Evolutionary conservation across 2,888 invertebrate species (phyloP).

Genomic region (Hipparchia semele): DNA sequence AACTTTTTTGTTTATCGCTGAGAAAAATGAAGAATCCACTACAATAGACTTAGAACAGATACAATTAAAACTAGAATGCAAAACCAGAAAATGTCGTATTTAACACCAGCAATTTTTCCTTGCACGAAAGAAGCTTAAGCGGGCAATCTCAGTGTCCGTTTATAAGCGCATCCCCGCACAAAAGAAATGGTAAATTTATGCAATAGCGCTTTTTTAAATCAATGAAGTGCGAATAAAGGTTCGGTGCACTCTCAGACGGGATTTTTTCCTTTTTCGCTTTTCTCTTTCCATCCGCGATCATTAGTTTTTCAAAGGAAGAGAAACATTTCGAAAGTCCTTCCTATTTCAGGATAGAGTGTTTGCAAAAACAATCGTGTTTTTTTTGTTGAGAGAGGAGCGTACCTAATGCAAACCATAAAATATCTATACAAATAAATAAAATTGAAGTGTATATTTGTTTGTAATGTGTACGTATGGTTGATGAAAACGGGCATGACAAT

Average conservation of each 20-base stretch:
- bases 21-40: no score
- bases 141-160: conserved; percentile 42
- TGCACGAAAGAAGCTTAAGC: conserved; percentile 42
- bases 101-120: conserved; percentile 42
- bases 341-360: conserved; percentile 4
- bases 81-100: no score
- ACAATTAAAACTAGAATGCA: no score
- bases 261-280: conserved; percentile 19
- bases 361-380: not conserved
- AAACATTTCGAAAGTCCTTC: conserved; percentile 12
- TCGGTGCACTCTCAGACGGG: conserved; percentile 46
- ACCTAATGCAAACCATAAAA: no score
- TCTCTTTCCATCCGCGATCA: conserved; percentile 22
- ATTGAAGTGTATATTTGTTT: no score
- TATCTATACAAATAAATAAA: no score
- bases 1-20: no score
- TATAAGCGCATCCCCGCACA: conserved; percentile 43
- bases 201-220: conserved; percentile 58
- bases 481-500: no score
- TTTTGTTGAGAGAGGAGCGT: no score
- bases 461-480: no score
- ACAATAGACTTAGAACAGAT: no score
- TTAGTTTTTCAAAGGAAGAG: conserved; percentile 34
- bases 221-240: conserved; percentile 52
- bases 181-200: conserved; percentile 56